Percentiles rank a stretch among this genome's conserved stretches.
Conservation (phyloP, 2,113 vertebrate species). For the Melanerpes formicivorus region DNA sequence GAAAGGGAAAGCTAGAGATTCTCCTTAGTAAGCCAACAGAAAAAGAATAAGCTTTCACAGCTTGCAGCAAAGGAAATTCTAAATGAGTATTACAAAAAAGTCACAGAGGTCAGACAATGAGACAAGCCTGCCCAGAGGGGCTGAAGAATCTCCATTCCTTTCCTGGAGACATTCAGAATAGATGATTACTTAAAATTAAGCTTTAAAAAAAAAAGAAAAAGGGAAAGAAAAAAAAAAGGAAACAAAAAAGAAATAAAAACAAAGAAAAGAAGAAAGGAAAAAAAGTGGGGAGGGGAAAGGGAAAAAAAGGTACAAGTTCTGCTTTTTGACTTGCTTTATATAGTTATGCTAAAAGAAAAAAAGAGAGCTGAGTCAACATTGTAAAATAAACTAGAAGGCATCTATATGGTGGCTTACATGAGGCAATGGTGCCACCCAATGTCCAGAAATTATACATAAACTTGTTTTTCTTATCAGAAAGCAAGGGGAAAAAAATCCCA, state of each 20-base stretch:
- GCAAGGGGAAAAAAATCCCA: background rate
- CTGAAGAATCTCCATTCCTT: background rate
- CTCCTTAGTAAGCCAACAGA: background rate
- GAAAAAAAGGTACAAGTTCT: background rate
- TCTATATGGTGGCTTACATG: background rate
- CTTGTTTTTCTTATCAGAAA: background rate
- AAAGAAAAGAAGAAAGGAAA: background rate
- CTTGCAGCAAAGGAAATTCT: background rate
- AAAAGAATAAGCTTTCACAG: background rate
- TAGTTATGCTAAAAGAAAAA: background rate
- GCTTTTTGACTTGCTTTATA: background rate
- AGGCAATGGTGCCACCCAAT: slow-evolving; percentile 57
- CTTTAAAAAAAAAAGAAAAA: background rate
- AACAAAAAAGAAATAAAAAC: background rate
- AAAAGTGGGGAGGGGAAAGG: background rate
- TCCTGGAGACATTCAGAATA: background rate
- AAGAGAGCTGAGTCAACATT: background rate
- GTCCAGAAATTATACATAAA: slow-evolving; percentile 1
- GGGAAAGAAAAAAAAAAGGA: background rate
- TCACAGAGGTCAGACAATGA: background rate
- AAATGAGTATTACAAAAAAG: background rate
- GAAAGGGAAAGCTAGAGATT: background rate
- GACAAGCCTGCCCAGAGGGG: background rate
- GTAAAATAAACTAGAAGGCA: background rate
- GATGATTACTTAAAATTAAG: background rate